A percentile compares a stretch with the other conserved stretches of the same genome.
Conservation (phyloP, 1,140 invertebrate species). For the Apis cerana region DNA sequence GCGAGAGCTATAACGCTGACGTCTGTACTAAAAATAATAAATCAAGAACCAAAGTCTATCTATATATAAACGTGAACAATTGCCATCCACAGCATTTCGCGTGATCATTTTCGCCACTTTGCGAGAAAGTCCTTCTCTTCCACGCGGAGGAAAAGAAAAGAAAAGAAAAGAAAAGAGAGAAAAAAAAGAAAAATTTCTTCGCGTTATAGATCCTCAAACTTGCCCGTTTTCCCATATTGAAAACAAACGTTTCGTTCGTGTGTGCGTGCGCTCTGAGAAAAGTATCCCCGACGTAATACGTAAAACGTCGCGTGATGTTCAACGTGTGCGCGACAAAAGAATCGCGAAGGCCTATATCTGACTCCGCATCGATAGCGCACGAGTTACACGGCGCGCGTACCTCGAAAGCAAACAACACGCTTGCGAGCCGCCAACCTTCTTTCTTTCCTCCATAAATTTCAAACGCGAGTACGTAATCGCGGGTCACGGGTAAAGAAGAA, state of each 20-base stretch:
- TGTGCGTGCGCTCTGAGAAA: background rate
- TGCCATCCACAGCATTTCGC: background rate
- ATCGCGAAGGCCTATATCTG: conserved; percentile 37
- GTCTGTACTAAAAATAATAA: conserved; percentile 61
- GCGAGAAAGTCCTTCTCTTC: background rate
- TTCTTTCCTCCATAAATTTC: conserved; percentile 28
- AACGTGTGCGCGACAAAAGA: conserved; percentile 22
- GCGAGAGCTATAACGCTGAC: conserved; percentile 55
- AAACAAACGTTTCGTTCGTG: conserved; percentile 29
- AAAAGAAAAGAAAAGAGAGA: too few relatives aligned
- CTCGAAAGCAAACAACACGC: conserved; percentile 40
- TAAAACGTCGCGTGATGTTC: conserved; percentile 51
- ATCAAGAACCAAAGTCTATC: conserved; percentile 43
- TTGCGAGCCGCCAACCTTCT: conserved; percentile 32
- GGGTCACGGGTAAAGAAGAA: background rate
- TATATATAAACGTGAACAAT: conserved; percentile 21
- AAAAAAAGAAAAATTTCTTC: too few relatives aligned
- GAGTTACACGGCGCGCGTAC: conserved; percentile 35
- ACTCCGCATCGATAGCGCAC: conserved; percentile 43
- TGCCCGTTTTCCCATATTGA: background rate
- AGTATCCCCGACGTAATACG: conserved; percentile 20
- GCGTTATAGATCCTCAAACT: background rate
- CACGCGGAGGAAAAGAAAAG: background rate
- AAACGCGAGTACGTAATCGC: background rate
- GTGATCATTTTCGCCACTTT: background rate